Percentiles rank a stretch among this genome's conserved stretches.
Conservation (phyloP, 2,888 invertebrate species). For the Sycophila texana region DNA sequence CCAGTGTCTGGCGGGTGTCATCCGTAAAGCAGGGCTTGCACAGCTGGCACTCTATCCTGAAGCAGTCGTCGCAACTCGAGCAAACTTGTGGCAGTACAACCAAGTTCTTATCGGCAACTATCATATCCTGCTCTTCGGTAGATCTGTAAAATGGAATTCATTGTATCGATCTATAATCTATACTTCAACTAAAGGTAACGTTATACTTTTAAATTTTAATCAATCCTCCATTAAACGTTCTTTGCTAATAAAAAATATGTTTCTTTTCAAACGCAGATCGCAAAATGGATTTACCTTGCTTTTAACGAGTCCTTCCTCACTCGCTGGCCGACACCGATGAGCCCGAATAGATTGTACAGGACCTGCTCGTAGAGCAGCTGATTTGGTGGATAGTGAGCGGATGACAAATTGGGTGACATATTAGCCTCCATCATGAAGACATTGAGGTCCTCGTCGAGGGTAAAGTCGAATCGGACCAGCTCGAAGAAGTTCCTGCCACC, state of each 20-base stretch:
- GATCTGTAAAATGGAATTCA: conserved; percentile 56
- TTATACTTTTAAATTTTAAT: neutral
- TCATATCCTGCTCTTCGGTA: conserved; percentile 79
- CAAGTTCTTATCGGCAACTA: conserved; percentile 87
- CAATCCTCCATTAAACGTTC: too few species aligned
- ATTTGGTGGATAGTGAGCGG: conserved; percentile 94
- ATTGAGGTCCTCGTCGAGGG: conserved; percentile 90
- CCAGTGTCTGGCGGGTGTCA: conserved; percentile 79
- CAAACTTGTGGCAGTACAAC: conserved; percentile 86
- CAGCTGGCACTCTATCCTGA: conserved; percentile 82
- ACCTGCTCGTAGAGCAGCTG: conserved; percentile 94
- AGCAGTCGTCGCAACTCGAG: conserved; percentile 80
- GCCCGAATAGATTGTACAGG: conserved; percentile 86
- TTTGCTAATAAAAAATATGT: too few species aligned
- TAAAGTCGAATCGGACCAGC: conserved; percentile 95
- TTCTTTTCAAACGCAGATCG: neutral
- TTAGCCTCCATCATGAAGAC: conserved; percentile 96
- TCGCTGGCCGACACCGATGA: conserved; percentile 85
- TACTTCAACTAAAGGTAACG: neutral
- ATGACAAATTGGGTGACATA: conserved; percentile 98
- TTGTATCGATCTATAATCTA: conserved; percentile 3
- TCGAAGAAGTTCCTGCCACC: conserved; percentile 88
- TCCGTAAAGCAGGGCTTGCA: conserved; percentile 86
- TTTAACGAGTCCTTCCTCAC: conserved; percentile 73
- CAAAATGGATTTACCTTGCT: conserved; percentile 69